Base-by-base conservation (phyloP, 2,113 vertebrate species). In the Parus major region DNA sequence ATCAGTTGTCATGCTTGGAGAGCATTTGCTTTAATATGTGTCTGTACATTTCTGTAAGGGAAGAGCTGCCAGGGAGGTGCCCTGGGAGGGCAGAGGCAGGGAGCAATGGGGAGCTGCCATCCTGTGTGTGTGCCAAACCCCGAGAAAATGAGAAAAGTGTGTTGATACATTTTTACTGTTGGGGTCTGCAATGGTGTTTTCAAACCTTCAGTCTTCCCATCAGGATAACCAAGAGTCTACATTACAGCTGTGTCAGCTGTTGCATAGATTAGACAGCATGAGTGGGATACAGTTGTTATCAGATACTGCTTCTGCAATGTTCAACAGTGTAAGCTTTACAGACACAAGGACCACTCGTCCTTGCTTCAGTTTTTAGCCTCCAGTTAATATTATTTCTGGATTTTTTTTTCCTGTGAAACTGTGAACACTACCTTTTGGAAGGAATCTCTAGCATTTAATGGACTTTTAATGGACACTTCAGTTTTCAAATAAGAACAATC, bases 1-100 rank as follows among this genome's bases (percentile, higher is more conserved):
- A 91, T 97, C 75, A 71, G 41, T 61, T 93, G 66, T 92, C 77
- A 49, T 52, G 49, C 44, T 83, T 76, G 75, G 71, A 86, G 82
- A 86, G 88, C 52, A 55, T 73, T 93, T 95, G 61, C 84, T 93
- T 65, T 91, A 73, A 72, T 76, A 59, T 39, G 66, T 75, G 11
- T 94, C 77, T 78, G 36, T 82, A 76, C 65, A 53, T 57, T 77
- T 76, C 47, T 84, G 31, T 25, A 25, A 86, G 46, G 73, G 29
- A 78, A 75, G 39, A 81, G 29, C 25, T 80, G 69, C 39, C 88
- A 69, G 27, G 49, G 69, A 90, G 35, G 72, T 82, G 76, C 42
- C 29, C 31, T 80, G 70, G 24, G 28, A 79, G 35, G 73, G 52
- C 73, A 86, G 60, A 44, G 35, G 12, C 22, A 61, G 25, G 71